phyloP scores from a whole-genome alignment of 2,888 invertebrate species.

The Miltochrista miniata region DNA sequence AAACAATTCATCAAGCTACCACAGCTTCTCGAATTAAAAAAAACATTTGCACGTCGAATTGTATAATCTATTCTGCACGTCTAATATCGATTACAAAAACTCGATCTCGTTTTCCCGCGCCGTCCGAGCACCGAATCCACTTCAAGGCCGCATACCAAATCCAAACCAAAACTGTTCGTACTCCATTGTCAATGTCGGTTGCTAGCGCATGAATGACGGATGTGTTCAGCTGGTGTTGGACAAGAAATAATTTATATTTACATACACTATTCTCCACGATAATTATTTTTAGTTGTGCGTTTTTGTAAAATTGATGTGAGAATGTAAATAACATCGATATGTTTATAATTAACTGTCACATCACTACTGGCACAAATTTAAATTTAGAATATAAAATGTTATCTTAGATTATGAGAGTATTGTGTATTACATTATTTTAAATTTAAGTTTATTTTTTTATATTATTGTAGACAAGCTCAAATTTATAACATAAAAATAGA shows the following conservation, averaged over 20 bases:
- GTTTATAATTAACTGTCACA: too few relatives aligned
- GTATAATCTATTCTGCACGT: slow-evolving; percentile 52
- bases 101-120: slow-evolving; percentile 59
- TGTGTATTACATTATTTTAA: too few relatives aligned
- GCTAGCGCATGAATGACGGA: slow-evolving; percentile 59
- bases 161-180: slow-evolving; percentile 64
- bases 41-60: slow-evolving; percentile 45
- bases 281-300: too few relatives aligned
- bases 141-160: slow-evolving; percentile 80
- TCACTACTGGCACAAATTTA: too few relatives aligned
- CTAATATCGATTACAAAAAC: slow-evolving; percentile 56
- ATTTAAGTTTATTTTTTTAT: too few relatives aligned
- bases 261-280: not conserved
- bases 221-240: slow-evolving; percentile 57
- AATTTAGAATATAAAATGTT: too few relatives aligned
- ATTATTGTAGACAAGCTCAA: too few relatives aligned
- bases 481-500: too few relatives aligned
- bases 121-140: slow-evolving; percentile 66
- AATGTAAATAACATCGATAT: too few relatives aligned
- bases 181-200: slow-evolving; percentile 78
- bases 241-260: slow-evolving; percentile 30
- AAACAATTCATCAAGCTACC: slow-evolving; percentile 19
- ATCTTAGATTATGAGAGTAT: too few relatives aligned
- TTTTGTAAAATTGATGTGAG: too few relatives aligned
- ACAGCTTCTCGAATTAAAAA: slow-evolving; percentile 26